phyloP scores from a whole-genome alignment of 2,888 invertebrate species.

The Lasioglossum zephyrum region DNA sequence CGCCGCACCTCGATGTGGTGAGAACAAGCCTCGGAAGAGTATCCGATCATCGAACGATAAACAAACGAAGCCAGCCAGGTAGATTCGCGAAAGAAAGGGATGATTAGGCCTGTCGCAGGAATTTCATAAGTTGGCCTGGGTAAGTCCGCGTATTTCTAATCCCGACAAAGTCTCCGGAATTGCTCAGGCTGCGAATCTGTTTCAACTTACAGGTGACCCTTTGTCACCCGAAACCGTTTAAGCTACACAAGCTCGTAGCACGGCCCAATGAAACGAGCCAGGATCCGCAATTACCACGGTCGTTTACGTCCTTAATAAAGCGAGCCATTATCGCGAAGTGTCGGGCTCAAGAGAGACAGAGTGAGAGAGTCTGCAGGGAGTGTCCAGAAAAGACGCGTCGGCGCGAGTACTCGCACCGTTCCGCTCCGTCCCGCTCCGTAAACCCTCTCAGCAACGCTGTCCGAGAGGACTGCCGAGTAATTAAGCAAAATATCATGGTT shows the following conservation, averaged over 20 bases:
- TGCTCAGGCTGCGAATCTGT: not conserved
- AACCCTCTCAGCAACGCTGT: not conserved
- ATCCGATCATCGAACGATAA: not conserved
- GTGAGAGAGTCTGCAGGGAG: not conserved
- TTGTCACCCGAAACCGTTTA: conserved; percentile 32
- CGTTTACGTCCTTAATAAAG: conserved; percentile 55
- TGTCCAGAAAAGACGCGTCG: conserved; percentile 1
- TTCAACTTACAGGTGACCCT: conserved; percentile 1
- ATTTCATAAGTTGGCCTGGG: not conserved
- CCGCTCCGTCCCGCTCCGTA: not conserved
- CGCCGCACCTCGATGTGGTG: not conserved
- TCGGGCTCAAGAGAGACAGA: not conserved
- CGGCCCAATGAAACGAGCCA: conserved; percentile 37
- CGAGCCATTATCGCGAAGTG: conserved; percentile 40
- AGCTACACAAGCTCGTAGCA: conserved; percentile 10
- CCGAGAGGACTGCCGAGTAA: conserved; percentile 47
- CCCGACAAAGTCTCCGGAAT: not conserved
- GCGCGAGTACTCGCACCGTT: conserved; percentile 22
- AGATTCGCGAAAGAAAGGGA: not conserved
- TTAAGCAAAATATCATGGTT: conserved; percentile 53
- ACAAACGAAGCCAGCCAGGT: not conserved
- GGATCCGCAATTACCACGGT: conserved; percentile 45
- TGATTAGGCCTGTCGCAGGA: not conserved
- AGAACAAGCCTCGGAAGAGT: not conserved
- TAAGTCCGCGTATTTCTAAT: not conserved